These are phyloP conservation scores for Brachionus plicatilis DNA, from an alignment of 1,140 invertebrate genomes.

Conservation along the genomic window DNA sequence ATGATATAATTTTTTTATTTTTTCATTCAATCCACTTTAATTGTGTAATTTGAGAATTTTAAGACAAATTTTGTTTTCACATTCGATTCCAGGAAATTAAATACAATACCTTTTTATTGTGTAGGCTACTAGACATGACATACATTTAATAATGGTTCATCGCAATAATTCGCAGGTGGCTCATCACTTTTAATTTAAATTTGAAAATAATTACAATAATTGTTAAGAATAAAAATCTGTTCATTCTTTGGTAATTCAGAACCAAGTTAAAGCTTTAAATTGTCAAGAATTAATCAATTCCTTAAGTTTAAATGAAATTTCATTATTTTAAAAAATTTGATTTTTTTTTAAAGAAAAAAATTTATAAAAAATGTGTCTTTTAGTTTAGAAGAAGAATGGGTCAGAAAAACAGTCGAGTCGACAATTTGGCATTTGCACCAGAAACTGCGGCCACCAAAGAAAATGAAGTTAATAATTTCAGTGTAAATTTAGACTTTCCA, in stretches of 20 bases:
- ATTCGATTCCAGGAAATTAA: not conserved
- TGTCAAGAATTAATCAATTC: too few relatives aligned
- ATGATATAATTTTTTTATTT: not conserved
- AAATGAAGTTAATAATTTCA: not conserved
- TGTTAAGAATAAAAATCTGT: too few relatives aligned
- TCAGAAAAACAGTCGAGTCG: not conserved
- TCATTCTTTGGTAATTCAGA: too few relatives aligned
- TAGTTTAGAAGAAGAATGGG: not conserved
- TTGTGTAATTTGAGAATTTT: not conserved
- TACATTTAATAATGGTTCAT: too few relatives aligned
- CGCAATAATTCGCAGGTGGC: too few relatives aligned
- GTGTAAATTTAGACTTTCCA: not conserved
- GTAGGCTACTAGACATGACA: not conserved
- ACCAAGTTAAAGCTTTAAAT: too few relatives aligned
- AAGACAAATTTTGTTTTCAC: not conserved
- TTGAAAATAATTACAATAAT: too few relatives aligned
- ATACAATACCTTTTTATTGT: not conserved
- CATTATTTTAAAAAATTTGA: too few relatives aligned
- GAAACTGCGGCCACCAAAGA: not conserved
- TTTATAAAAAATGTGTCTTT: not conserved
- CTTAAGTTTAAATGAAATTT: too few relatives aligned
- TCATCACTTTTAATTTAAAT: too few relatives aligned
- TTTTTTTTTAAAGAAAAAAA: not conserved
- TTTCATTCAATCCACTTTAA: not conserved
- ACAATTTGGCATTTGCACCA: not conserved